A percentile compares a stretch with the other conserved stretches of the same genome.
Conservation (phyloP, 30 jellyfish, hydroid and myxozoan genomes). For the Cassiopea andromeda region DNA sequence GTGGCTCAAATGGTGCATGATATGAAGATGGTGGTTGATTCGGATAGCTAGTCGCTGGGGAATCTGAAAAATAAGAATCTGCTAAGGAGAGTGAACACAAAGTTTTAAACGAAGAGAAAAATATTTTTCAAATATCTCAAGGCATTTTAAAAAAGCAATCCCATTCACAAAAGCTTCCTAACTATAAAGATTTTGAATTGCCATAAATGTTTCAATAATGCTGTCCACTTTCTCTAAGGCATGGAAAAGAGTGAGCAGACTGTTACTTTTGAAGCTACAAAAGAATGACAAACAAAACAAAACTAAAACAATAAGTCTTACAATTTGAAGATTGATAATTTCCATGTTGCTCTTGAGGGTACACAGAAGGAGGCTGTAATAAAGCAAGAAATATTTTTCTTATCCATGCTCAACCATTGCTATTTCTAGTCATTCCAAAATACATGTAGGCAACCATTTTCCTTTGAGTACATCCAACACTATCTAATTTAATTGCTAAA, state of each 20-base stretch:
- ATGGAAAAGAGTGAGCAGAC: too few species aligned
- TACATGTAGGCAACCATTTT: too few species aligned
- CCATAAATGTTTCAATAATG: too few species aligned
- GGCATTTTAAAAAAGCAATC: too few species aligned
- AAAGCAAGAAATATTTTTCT: neutral
- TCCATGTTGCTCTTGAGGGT: slow-evolving; percentile 32
- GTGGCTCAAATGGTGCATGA: slow-evolving; percentile 44
- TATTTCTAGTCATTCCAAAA: neutral
- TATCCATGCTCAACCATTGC: neutral
- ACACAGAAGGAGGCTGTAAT: slow-evolving; percentile 3
- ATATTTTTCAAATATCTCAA: too few species aligned
- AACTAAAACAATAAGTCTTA: neutral
- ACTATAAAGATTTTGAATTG: too few species aligned
- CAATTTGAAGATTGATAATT: slow-evolving; percentile 18
- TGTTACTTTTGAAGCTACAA: too few species aligned
- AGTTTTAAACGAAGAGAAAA: too few species aligned
- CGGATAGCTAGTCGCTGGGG: slow-evolving; percentile 43
- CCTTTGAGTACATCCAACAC: too few species aligned
- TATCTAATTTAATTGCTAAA: too few species aligned
- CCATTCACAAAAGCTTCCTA: too few species aligned
- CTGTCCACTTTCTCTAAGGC: too few species aligned
- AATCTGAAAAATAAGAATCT: slow-evolving; percentile 18
- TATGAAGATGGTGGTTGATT: slow-evolving; percentile 55
- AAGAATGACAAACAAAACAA: neutral
- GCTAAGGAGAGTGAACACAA: neutral